Percentiles rank a stretch among this genome's conserved stretches.
Evolutionary conservation across 2,797 vertebrate genomes (phyloP).

Genomic region (Propithecus perrieri): DNA sequence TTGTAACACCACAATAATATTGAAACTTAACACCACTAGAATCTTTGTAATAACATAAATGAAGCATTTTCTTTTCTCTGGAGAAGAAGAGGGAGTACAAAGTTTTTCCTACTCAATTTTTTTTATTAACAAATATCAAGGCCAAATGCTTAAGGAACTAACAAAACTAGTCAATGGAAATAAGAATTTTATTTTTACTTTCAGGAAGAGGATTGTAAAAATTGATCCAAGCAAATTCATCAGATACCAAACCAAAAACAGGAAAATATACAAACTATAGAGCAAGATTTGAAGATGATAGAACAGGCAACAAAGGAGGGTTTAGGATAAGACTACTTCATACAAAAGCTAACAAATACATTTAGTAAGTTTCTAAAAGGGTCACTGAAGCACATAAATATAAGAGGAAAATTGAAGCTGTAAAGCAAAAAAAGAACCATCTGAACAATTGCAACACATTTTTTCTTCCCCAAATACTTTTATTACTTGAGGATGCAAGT

Average conservation of each 20-base stretch:
- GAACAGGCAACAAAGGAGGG: neutral
- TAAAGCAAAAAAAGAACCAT: neutral
- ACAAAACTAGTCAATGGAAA: conserved; percentile 42
- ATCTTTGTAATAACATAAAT: conserved; percentile 20
- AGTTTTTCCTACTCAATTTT: neutral
- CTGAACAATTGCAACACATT: conserved; percentile 23
- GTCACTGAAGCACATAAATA: conserved; percentile 24
- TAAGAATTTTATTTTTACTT: conserved; percentile 43
- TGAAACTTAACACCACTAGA: neutral
- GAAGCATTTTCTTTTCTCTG: neutral
- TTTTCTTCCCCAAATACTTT: conserved; percentile 29
- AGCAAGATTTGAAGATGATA: conserved; percentile 10
- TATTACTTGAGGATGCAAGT: neutral
- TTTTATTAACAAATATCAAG: conserved; percentile 31
- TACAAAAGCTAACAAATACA: conserved; percentile 46
- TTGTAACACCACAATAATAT: conserved; percentile 20
- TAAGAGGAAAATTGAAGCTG: neutral
- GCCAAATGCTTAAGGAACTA: conserved; percentile 1
- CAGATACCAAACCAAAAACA: conserved; percentile 37
- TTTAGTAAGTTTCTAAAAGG: conserved; percentile 39
- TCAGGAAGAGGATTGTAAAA: conserved; percentile 43
- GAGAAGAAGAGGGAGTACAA: neutral
- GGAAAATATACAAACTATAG: conserved; percentile 37
- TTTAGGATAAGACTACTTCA: conserved; percentile 50
- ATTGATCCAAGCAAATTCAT: conserved; percentile 37